Percentiles rank a stretch among this genome's conserved stretches.
These are phyloP conservation scores for Sardinella longiceps DNA, from an alignment of 2,797 vertebrate genomes.

Conservation along the genomic window DNA sequence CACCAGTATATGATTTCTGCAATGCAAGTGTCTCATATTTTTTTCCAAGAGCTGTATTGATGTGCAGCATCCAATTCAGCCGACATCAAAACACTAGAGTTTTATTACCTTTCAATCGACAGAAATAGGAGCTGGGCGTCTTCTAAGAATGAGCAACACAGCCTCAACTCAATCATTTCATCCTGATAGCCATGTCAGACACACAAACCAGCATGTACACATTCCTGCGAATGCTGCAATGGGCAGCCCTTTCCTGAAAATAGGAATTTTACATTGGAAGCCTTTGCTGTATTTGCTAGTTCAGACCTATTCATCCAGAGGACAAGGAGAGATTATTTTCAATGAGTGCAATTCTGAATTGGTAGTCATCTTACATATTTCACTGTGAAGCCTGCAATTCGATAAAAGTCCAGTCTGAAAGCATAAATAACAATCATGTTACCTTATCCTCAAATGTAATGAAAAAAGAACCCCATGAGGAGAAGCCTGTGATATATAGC, in stretches of 20 bases:
- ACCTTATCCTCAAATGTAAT: neutral
- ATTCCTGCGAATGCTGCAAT: neutral
- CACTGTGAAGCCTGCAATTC: slow-evolving; percentile 4
- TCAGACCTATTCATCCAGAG: neutral
- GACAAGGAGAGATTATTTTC: slow-evolving; percentile 6
- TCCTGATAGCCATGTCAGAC: slow-evolving; percentile 16
- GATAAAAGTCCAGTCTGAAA: neutral
- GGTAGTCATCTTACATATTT: slow-evolving; percentile 13
- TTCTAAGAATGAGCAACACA: neutral
- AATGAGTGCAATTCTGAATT: neutral
- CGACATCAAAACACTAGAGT: slow-evolving; percentile 35
- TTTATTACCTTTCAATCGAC: slow-evolving; percentile 43
- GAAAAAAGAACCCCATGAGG: neutral
- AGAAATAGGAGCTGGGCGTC: slow-evolving; percentile 30
- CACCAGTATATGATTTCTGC: neutral
- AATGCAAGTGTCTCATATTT: neutral
- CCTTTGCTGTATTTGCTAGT: neutral
- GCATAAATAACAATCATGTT: slow-evolving; percentile 16
- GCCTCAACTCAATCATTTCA: neutral
- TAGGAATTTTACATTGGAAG: neutral
- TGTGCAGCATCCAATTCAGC: slow-evolving; percentile 35
- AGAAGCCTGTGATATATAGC: neutral
- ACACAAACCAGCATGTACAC: neutral
- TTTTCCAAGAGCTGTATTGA: neutral
- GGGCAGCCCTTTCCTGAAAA: neutral